Percentiles rank a stretch among this genome's conserved stretches.
phyloP scores from a whole-genome alignment of 2,113 vertebrate genomes.

The Bos indicus region DNA sequence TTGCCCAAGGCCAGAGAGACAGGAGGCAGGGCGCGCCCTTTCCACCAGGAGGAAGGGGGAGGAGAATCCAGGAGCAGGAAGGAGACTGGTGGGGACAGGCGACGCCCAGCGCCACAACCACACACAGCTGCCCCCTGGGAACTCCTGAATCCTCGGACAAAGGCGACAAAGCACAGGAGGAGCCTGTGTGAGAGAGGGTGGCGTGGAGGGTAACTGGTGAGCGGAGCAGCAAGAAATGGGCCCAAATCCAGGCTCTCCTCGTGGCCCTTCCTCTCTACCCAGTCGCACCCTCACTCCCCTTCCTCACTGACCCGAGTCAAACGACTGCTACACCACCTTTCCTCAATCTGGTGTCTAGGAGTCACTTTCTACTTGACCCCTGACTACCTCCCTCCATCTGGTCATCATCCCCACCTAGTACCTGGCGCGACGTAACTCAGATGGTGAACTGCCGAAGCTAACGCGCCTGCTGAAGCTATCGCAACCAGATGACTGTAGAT shows the following conservation, averaged over 20 bases:
- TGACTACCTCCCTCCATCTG: neutral
- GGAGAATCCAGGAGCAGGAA: neutral
- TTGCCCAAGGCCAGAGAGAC: neutral
- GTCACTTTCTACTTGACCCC: neutral
- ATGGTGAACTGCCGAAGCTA: neutral
- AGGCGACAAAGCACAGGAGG: neutral
- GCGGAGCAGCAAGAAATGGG: neutral
- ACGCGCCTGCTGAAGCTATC: neutral
- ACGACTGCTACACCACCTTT: too few relatives aligned
- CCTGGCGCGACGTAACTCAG: neutral
- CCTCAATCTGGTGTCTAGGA: too few relatives aligned
- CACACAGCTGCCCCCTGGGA: fast-evolving
- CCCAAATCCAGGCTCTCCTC: neutral
- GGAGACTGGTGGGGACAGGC: neutral
- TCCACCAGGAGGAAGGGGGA: neutral
- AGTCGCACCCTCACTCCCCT: fast-evolving
- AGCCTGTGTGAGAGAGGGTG: neutral
- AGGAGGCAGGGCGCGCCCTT: neutral
- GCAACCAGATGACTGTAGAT: neutral
- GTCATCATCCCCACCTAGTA: neutral
- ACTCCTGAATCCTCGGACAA: too few relatives aligned
- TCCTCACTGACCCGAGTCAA: too few relatives aligned
- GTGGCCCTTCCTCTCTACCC: neutral
- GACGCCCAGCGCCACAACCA: fast-evolving
- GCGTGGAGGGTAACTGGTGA: fast-evolving